Evolutionary conservation across 2,797 vertebrate genomes (phyloP), one percentile per base, ranked within the genome.

Genomic region (Potorous gilbertii): DNA sequence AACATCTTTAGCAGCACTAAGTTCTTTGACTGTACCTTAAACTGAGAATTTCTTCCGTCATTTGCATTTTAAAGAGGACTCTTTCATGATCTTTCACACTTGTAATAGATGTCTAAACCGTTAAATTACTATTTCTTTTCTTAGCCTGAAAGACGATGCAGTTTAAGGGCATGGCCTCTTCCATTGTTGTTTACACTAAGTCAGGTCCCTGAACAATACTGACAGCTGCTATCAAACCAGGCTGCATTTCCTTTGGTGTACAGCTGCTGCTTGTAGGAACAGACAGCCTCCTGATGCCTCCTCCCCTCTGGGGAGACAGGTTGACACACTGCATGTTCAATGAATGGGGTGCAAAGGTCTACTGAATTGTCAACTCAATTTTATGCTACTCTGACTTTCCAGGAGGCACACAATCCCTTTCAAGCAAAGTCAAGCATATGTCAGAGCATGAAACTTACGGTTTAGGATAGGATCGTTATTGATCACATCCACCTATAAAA

Each of bases 141-240:
- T 98, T 98, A 98, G 98, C 97, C 97, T 99, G 98, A 99, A 99
- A 99, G 98, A 98, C 97, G 97, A 97, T 98, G 98, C 98, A 98
- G 98, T 99, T 98, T 97, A 98, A 98, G 98, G 99, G 98, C 98
- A 92, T 95, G 98, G 98, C 98, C 97, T 94, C 98, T 97, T 92
- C 98, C 97, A 99, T 98, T 99, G 98, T 99, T 98, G 98, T 98
- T 97, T 95, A 97, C 98, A 98, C 98, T 96, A 98, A 99, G 99
- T 99, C 94, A 95, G 98, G 98, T 97, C 98, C 98, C 99, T 99
- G 98, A 99, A 99, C 99, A 99, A 99, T 99, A 99, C 99, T 99
- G 99, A 99, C 99, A 99, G 99, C 99, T 99, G 99, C 99, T 99
- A 99, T 99, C 98, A 98, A 98, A 98, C 98, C 96, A 94, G 97